phyloP scores from a whole-genome alignment of 1,140 invertebrate species.

The Caerostris darwini region DNA sequence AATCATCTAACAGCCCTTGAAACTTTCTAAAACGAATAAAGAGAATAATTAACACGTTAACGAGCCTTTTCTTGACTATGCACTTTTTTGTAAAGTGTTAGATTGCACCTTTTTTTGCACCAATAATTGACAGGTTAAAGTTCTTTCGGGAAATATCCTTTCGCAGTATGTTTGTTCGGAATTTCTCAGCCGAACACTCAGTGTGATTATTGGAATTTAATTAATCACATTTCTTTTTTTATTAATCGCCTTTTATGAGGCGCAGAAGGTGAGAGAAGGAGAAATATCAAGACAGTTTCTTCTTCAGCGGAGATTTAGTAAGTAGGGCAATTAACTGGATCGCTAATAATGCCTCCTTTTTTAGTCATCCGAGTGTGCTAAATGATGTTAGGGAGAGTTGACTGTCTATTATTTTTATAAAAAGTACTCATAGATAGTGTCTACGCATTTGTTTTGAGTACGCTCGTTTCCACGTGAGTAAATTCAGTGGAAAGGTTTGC shows the following conservation, averaged over 20 bases:
- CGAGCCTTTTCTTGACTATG: neutral
- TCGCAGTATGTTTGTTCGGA: neutral
- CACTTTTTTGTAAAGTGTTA: neutral
- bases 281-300: slow-evolving; percentile 16
- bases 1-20: neutral
- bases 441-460: no score
- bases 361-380: no score
- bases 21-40: neutral
- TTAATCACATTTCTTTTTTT: neutral
- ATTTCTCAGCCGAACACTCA: neutral
- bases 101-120: slow-evolving; percentile 1
- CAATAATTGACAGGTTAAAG: neutral
- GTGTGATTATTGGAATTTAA: slow-evolving; percentile 16
- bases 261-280: neutral
- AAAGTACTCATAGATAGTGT: no score
- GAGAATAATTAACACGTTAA: slow-evolving; percentile 28
- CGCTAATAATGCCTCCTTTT: neutral
- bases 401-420: no score
- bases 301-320: neutral
- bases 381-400: no score
- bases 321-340: neutral
- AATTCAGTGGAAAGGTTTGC: no score
- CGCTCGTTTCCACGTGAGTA: no score
- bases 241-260: no score
- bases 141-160: neutral